Conservation (phyloP, 2,797 vertebrate genomes). For the Cyprinodon diabolis region DNA sequence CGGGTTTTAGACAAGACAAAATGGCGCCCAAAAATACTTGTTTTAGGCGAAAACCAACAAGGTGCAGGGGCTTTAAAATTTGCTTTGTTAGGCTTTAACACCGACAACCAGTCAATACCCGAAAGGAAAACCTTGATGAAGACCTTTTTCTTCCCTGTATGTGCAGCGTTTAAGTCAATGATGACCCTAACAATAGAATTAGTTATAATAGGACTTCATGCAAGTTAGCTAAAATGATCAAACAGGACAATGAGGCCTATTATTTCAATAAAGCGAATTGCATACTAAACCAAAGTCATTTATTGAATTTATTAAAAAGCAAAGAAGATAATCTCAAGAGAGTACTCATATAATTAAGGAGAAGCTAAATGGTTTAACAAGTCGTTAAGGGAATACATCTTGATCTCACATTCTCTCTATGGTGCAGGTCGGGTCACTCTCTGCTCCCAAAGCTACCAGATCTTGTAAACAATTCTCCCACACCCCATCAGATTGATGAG, state of each 20-base stretch:
- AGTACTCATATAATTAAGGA: constrained; percentile 12
- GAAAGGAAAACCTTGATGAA: background rate
- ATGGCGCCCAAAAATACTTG: constrained; percentile 38
- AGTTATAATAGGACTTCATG: constrained; percentile 28
- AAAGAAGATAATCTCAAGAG: constrained; percentile 1
- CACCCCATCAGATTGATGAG: background rate
- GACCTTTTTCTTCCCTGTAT: background rate
- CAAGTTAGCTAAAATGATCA: constrained; percentile 32
- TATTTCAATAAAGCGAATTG: background rate
- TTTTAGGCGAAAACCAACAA: background rate
- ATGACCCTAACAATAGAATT: constrained; percentile 22
- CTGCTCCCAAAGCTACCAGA: background rate
- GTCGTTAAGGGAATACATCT: background rate
- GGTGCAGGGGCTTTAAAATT: background rate
- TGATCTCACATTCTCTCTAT: background rate
- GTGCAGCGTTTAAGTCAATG: constrained; percentile 12
- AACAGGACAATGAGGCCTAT: constrained; percentile 17
- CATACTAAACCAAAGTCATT: background rate
- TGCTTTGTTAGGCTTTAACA: constrained; percentile 4
- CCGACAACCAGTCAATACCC: background rate
- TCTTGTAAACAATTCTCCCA: background rate
- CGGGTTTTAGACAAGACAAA: constrained; percentile 50
- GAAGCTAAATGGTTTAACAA: background rate
- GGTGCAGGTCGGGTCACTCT: background rate
- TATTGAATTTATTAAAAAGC: constrained; percentile 8